These are phyloP conservation scores for Danio kyathit DNA, from an alignment of 2,797 vertebrate genomes.

Conservation along the genomic window DNA sequence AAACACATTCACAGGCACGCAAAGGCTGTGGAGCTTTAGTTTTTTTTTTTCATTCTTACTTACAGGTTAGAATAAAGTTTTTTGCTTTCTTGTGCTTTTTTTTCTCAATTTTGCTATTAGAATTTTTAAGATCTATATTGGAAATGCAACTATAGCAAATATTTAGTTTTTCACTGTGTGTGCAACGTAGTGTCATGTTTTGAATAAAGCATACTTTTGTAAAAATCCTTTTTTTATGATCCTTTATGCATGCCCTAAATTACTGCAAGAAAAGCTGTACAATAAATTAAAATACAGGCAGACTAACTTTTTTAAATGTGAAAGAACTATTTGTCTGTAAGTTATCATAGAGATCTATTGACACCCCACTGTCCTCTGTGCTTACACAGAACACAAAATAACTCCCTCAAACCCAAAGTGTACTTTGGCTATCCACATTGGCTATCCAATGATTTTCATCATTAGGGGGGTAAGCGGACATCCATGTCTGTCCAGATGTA, in stretches of 20 bases:
- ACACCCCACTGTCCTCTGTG: background rate
- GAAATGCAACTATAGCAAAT: background rate
- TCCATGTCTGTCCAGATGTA: too few relatives aligned
- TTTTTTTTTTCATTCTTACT: conserved; percentile 32
- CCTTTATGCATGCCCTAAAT: too few relatives aligned
- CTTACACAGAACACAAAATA: background rate
- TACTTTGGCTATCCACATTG: too few relatives aligned
- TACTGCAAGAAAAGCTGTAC: too few relatives aligned
- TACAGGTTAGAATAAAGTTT: conserved; percentile 19
- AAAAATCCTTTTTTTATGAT: too few relatives aligned
- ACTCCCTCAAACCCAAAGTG: too few relatives aligned
- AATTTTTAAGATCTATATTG: too few relatives aligned
- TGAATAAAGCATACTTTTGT: too few relatives aligned
- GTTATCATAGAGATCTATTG: background rate
- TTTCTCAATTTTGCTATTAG: conserved; percentile 61
- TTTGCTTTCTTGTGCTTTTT: conserved; percentile 7
- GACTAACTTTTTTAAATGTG: too few relatives aligned
- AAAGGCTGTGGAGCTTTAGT: conserved; percentile 45
- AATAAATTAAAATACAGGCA: too few relatives aligned
- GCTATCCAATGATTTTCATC: too few relatives aligned
- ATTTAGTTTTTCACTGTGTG: background rate
- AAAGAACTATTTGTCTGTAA: background rate
- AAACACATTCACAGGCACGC: conserved; percentile 70
- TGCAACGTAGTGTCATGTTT: background rate
- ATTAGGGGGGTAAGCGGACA: too few relatives aligned